Conservation (phyloP, 2,113 vertebrate genomes). For the Colistium nudipinnis region DNA sequence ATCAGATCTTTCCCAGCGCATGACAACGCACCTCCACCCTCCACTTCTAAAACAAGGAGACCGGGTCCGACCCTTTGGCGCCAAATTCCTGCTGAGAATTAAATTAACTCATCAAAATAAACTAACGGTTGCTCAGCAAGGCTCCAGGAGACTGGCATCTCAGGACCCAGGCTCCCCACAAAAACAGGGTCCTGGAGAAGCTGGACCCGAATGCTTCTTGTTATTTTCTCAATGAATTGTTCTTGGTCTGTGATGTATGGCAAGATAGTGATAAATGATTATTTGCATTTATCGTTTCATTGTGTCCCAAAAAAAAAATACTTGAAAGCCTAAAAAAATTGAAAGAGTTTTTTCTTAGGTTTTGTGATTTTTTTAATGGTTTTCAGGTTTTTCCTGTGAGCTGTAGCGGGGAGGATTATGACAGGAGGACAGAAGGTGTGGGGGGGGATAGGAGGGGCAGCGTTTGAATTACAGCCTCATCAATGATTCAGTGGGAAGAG, state of each 20-base stretch:
- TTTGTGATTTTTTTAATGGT: conserved; percentile 17
- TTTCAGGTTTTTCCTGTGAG: conserved; percentile 48
- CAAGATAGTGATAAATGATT: too few species aligned
- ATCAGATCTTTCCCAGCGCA: background rate
- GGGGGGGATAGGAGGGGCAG: conserved; percentile 33
- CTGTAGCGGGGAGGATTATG: conserved; percentile 22
- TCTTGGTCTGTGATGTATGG: too few species aligned
- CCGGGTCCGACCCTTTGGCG: conserved; percentile 31
- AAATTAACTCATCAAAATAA: conserved; percentile 63
- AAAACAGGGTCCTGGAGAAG: background rate
- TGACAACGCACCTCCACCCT: background rate
- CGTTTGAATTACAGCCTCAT: conserved; percentile 75
- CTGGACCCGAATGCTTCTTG: conserved; percentile 1
- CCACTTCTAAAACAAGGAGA: conserved; percentile 13
- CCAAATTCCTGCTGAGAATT: conserved; percentile 57
- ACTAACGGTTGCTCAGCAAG: conserved; percentile 41
- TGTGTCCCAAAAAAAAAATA: too few species aligned
- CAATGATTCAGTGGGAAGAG: conserved; percentile 73
- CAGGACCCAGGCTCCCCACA: conserved; percentile 12
- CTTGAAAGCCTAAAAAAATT: background rate
- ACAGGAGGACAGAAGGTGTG: conserved; percentile 46
- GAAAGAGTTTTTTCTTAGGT: conserved; percentile 3
- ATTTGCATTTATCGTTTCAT: too few species aligned
- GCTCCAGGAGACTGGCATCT: background rate
- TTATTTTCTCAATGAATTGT: too few species aligned